phyloP scores from a whole-genome alignment of 2,888 invertebrate species.

The Netelia melanura region DNA sequence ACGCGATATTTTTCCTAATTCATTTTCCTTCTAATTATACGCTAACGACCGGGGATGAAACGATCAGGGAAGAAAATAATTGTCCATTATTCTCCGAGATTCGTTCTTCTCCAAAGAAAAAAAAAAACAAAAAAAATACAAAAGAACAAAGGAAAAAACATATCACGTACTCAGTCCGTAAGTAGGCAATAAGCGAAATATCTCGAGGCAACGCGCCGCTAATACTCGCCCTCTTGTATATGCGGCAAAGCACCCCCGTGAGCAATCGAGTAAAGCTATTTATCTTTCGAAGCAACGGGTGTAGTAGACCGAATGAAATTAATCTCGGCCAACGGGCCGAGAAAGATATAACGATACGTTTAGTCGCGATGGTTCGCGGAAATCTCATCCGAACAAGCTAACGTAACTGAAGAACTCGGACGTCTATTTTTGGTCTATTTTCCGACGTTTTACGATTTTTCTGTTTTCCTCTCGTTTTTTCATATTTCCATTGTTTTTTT shows the following conservation, averaged over 20 bases:
- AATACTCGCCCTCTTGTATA: slow-evolving; percentile 13
- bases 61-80: not conserved
- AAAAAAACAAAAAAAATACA: slow-evolving; percentile 8
- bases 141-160: slow-evolving; percentile 10
- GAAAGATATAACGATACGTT: slow-evolving; percentile 36
- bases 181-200: slow-evolving; percentile 39
- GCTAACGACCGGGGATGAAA: not conserved
- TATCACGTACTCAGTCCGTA: slow-evolving; percentile 33
- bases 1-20: not conserved
- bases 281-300: slow-evolving; percentile 43
- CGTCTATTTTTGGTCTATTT: not conserved
- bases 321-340: slow-evolving; percentile 30
- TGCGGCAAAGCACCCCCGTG: slow-evolving; percentile 18
- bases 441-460: not conserved
- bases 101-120: not conserved
- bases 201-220: slow-evolving; percentile 5
- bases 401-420: not conserved
- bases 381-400: slow-evolving; percentile 6
- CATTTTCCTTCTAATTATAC: not conserved
- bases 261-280: slow-evolving; percentile 53
- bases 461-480: not conserved
- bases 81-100: slow-evolving; percentile 23
- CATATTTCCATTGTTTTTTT: not conserved
- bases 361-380: not conserved
- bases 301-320: slow-evolving; percentile 37